Base-by-base conservation (phyloP, 2,797 vertebrate genomes). In the Sebastes trivittatus region DNA sequence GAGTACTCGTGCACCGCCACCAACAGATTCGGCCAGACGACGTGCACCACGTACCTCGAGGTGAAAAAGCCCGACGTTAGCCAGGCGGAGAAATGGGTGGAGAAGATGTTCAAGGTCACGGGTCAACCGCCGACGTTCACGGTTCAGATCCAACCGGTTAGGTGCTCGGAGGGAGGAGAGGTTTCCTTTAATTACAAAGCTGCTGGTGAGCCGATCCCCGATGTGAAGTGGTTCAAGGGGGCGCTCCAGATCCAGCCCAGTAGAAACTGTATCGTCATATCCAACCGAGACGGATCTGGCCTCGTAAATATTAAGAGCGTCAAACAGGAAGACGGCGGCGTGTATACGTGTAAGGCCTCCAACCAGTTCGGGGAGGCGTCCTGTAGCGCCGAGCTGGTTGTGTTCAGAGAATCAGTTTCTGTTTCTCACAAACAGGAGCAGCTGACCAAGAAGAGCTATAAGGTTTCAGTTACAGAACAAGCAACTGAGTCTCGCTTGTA, bases 1-100 rank as follows among this genome's bases (percentile, higher is more conserved):
- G 96, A 98, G 76, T 99, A 98, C 38, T 95, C 78, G 0, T 99
- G 98, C 4, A 78, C 95, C 16, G 97, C 97, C 74, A 96, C 95
- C 78, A 99, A 97, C 79, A 91, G 85, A 9, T 94, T 96, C 1
- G 97, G 98, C 13, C 93, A 96, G 84, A 91, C 92, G 14, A 91
- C 91, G 0, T 98, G 97, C 82, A 97, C 94, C 1, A 94, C 97
- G 2, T 96, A 93, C 75, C 94, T 99, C 1, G 96, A 95, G 70
- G 92, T 98, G 71, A 95, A 95, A 70, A 82, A 93, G 67, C 90
- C 89, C 42, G 93, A 95, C 71, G 61, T 94, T 38, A 92, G 81
- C 54, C 90, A 92, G 69, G 94, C 93, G 32, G 95, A 96, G 88
- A 94, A 88, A 83, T 95, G 95, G 95, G 93, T 96, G 5, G 95